phyloP scores from a whole-genome alignment of 2,797 vertebrate genomes.

The Eleutherodactylus coqui region DNA sequence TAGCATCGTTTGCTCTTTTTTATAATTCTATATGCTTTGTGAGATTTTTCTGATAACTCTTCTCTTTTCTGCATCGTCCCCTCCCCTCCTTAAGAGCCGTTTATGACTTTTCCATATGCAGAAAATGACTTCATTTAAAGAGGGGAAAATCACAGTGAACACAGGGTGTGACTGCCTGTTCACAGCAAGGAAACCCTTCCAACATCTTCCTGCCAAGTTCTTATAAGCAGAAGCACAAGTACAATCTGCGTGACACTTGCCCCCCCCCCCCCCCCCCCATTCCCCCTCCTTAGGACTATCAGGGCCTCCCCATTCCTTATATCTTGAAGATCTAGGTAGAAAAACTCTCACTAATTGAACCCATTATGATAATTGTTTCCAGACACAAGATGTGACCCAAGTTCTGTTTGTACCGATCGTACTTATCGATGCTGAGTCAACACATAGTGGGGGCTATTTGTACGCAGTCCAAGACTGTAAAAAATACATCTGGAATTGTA shows the following conservation, averaged over 20 bases:
- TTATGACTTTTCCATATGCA: constrained; percentile 54
- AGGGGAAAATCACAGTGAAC: constrained; percentile 16
- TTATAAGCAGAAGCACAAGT: constrained; percentile 10
- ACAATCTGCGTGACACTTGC: neutral
- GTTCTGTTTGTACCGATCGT: neutral
- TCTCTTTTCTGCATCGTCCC: neutral
- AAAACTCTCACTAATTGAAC: neutral
- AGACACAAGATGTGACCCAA: constrained; percentile 23
- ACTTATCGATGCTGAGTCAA: neutral
- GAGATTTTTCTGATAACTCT: neutral
- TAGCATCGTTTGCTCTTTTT: no score
- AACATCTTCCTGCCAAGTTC: constrained; percentile 34
- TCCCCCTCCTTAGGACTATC: neutral
- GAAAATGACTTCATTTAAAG: constrained; percentile 38
- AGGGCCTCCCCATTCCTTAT: neutral
- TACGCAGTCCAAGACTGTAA: neutral
- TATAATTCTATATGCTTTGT: no score
- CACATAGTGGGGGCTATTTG: neutral
- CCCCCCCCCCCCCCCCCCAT: neutral
- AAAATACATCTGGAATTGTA: constrained; percentile 18
- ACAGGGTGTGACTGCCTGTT: constrained; percentile 34
- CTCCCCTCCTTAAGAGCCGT: neutral
- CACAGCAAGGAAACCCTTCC: constrained; percentile 16
- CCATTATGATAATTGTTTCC: neutral
- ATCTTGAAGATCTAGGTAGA: neutral